Evolutionary conservation across 2,113 vertebrate species (phyloP).

Genomic region (Gymnobelideus leadbeateri): DNA sequence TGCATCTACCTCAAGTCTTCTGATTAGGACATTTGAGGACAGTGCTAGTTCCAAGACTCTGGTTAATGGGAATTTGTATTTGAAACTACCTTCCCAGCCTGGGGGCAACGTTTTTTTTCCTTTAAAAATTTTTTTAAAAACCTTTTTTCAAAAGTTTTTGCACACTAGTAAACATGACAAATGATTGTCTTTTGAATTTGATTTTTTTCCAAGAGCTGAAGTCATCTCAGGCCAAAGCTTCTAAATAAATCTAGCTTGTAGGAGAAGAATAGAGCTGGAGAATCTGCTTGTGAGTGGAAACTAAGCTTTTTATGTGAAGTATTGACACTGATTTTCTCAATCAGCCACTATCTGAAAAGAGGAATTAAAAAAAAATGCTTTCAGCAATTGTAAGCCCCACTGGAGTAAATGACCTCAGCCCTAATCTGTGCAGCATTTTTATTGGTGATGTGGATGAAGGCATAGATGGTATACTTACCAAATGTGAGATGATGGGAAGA

Average conservation of each 20-base stretch:
- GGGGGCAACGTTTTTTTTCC: not conserved
- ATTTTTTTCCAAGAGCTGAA: not conserved
- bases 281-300: not conserved
- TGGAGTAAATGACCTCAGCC: not conserved
- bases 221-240: not conserved
- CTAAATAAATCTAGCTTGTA: not conserved
- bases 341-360: not conserved
- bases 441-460: not conserved
- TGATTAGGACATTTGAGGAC: not conserved
- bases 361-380: not conserved
- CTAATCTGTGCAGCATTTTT: not conserved
- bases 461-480: not conserved
- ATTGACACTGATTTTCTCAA: not conserved
- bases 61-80: not conserved
- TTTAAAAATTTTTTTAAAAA: not conserved
- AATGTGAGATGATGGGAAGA: not conserved
- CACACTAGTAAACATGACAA: not conserved
- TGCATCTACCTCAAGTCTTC: conserved; percentile 1
- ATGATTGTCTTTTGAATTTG: not conserved
- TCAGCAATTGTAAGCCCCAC: not conserved
- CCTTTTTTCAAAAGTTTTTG: not conserved
- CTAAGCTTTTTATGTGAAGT: not conserved
- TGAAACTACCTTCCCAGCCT: not conserved
- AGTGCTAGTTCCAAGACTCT: not conserved
- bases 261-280: not conserved